Conservation (phyloP, 2,113 vertebrate genomes). For the Podarcis cretensis region DNA sequence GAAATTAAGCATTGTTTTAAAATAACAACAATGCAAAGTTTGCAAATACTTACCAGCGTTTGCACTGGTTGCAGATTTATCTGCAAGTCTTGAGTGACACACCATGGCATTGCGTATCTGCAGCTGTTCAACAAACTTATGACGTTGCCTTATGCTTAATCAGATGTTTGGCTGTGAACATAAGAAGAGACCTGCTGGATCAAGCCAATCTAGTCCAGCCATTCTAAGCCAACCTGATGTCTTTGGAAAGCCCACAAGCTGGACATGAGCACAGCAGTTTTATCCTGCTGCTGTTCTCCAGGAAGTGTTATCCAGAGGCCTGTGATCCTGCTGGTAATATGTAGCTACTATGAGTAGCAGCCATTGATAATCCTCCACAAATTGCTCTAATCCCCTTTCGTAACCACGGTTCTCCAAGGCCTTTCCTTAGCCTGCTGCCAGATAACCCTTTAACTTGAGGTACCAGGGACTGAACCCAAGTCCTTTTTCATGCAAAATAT, state of each 20-base stretch:
- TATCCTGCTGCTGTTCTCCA: not conserved
- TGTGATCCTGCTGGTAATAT: no score
- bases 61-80: not conserved
- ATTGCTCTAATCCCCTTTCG: no score
- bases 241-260: no score
- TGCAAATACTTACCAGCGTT: not conserved
- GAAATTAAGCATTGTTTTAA: conserved; percentile 39
- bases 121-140: not conserved
- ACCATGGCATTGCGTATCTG: not conserved
- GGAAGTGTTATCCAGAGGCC: no score
- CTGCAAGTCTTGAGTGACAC: not conserved
- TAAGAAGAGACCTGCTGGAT: not conserved
- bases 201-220: not conserved
- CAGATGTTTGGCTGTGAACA: not conserved
- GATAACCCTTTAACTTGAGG: not conserved
- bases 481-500: not conserved
- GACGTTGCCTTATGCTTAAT: not conserved
- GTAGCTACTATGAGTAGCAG: no score
- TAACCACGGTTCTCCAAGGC: no score
- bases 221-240: not conserved
- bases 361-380: no score
- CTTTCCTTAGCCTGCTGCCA: no score
- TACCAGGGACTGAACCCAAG: not conserved
- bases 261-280: not conserved
- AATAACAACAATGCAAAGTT: not conserved